Evolutionary conservation across 1,140 invertebrate species (phyloP).

Genomic region (Musca vetustissima): DNA sequence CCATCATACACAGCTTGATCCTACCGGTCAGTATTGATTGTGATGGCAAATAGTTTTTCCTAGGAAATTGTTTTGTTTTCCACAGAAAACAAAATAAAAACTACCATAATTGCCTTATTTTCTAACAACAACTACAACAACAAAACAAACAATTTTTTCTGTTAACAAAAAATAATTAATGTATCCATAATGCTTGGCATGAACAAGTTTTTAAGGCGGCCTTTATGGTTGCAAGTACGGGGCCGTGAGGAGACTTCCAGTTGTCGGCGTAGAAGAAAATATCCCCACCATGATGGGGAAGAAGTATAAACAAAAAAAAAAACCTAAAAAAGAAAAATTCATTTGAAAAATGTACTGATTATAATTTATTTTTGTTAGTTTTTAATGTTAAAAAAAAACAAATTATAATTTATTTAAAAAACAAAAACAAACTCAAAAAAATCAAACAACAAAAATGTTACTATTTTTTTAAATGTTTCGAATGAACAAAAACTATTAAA

Average conservation of each 20-base stretch:
- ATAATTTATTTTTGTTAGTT: slow-evolving; percentile 33
- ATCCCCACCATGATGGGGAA: not conserved
- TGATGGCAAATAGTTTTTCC: no score
- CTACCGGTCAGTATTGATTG: slow-evolving; percentile 49
- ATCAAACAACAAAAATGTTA: slow-evolving; percentile 39
- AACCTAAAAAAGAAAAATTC: not conserved
- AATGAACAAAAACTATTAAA: slow-evolving; percentile 9
- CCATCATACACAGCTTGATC: slow-evolving; percentile 36
- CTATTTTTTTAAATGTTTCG: slow-evolving; percentile 31
- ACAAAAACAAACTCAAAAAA: slow-evolving; percentile 28
- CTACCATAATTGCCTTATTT: slow-evolving; percentile 41
- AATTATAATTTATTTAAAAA: slow-evolving; percentile 6
- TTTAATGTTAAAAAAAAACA: slow-evolving; percentile 33
- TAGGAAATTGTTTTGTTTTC: no score
- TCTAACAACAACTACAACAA: not conserved
- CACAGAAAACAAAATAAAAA: no score
- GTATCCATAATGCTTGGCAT: slow-evolving; percentile 24
- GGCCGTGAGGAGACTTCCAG: slow-evolving; percentile 56
- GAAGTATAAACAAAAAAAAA: not conserved
- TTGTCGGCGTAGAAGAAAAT: slow-evolving; percentile 49
- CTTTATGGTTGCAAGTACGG: slow-evolving; percentile 47
- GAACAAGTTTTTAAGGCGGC: slow-evolving; percentile 14
- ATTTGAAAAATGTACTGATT: slow-evolving; percentile 23
- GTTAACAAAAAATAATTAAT: slow-evolving; percentile 7
- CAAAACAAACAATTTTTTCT: not conserved